Evolutionary conservation across 2,113 vertebrate species (phyloP), one percentile per base, ranked within the genome.

Genomic region (Corvus moneduloides): DNA sequence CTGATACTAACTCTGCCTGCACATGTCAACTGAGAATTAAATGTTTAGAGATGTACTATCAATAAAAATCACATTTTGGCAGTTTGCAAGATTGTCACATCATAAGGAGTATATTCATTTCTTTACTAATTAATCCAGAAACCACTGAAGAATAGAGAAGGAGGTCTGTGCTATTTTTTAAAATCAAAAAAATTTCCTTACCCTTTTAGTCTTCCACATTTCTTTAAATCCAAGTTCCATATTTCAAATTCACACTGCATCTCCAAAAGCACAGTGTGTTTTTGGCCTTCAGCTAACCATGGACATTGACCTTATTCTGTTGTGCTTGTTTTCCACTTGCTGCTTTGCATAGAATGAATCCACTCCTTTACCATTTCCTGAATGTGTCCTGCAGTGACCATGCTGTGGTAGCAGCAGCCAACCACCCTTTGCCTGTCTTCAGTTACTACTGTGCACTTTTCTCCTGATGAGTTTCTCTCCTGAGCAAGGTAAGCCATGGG

Each of bases 111-210:
- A 33, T 28, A 39, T 67, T 74, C 0, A 46, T 78, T 80, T 88
- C 6, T 93, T 61, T 44, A 79, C 13, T 33, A 85, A 87, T 59
- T 75, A 89, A 67, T 67, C 43, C 33, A 90, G 73, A 78, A 86
- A 37, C 11, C 58, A 62, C 3, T 89, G n/a, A 16, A 91, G 37
- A 84, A 56, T 20, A 71, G 10, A 54, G 44, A 72, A 22, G 17
- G 17, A 56, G 23, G 13, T 16, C 52, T 66, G 22, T 48, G 81
- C 26, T 48, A 7, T 16, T 62, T 91, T 87, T 61, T 10, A 3
- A 64, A 93, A 67, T 13, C 3, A n/a, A 82, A 75, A 22, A 33
- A 2, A 27, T 30, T 44, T 83, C 75, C 37, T 37, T n/a, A 11
- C 49, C 18, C 21, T 35, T 16, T 26, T 78, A 48, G 11, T 67